Conservation (phyloP, 2,797 vertebrate genomes). For the Steatocranus sp. region DNA sequence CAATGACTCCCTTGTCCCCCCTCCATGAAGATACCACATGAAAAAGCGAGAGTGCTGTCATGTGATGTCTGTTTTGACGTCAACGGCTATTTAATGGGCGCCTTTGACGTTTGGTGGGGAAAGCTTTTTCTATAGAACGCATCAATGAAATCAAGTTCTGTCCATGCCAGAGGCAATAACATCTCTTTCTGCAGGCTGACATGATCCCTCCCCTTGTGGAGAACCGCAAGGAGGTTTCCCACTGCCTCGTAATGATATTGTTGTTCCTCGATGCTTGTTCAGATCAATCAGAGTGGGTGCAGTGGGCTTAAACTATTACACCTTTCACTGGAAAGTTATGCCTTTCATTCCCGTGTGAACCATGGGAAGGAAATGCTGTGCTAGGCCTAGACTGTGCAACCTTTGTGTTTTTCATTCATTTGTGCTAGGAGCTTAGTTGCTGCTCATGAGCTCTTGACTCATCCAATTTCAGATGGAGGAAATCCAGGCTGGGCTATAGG, state of each 20-base stretch:
- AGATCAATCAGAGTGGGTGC: background rate
- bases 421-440: background rate
- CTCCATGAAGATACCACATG: conserved; percentile 41
- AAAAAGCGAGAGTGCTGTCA: conserved; percentile 56
- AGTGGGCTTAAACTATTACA: background rate
- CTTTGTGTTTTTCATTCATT: background rate
- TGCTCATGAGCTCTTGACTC: background rate
- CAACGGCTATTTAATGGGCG: conserved; percentile 51
- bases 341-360: background rate
- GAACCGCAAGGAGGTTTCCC: conserved; percentile 2
- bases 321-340: background rate
- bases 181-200: background rate
- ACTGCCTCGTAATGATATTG: background rate
- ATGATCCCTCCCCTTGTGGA: background rate
- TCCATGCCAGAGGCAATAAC: conserved; percentile 15
- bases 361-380: background rate
- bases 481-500: background rate
- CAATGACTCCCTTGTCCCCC: background rate
- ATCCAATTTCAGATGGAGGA: background rate
- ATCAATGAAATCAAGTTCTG: conserved; percentile 45
- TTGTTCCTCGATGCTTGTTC: background rate
- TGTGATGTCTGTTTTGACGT: conserved; percentile 69
- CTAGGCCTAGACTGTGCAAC: background rate
- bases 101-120: conserved; percentile 50
- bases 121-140: background rate